These are phyloP conservation scores for Allacma fusca DNA, from an alignment of 2,888 invertebrate species.

Conservation along the genomic window DNA sequence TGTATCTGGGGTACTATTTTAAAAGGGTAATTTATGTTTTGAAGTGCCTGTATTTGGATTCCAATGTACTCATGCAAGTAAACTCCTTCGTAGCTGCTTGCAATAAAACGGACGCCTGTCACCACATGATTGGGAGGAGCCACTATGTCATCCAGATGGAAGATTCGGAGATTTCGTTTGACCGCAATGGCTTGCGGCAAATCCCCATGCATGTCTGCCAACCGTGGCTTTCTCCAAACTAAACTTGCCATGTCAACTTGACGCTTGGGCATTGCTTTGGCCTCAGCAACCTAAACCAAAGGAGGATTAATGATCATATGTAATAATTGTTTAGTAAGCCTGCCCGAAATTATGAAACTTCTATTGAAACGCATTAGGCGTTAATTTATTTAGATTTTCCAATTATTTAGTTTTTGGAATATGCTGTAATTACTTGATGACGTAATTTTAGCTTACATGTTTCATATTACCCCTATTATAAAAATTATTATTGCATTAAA, in stretches of 20 bases:
- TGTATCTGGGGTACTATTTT: neutral
- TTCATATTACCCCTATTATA: no score
- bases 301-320: no score
- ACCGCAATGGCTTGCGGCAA: neutral
- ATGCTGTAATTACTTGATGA: no score
- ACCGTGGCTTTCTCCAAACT: slow-evolving; percentile 34
- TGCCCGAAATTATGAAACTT: no score
- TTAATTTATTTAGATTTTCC: no score
- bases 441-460: no score
- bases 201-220: neutral
- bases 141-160: slow-evolving; percentile 40
- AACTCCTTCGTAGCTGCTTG: slow-evolving; percentile 23
- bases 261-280: slow-evolving; percentile 24
- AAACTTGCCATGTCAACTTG: slow-evolving; percentile 36
- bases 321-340: no score
- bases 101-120: slow-evolving; percentile 39
- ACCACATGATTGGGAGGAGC: slow-evolving; percentile 38
- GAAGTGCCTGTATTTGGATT: slow-evolving; percentile 23
- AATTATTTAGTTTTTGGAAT: no score
- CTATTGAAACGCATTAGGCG: no score
- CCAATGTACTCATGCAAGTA: slow-evolving; percentile 38
- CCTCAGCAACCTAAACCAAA: slow-evolving; percentile 46
- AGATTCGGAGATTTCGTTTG: slow-evolving; percentile 22
- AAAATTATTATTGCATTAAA: no score
- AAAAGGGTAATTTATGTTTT: neutral